Conservation (phyloP, 2,113 vertebrate genomes). For the Lipophrys pholis region DNA sequence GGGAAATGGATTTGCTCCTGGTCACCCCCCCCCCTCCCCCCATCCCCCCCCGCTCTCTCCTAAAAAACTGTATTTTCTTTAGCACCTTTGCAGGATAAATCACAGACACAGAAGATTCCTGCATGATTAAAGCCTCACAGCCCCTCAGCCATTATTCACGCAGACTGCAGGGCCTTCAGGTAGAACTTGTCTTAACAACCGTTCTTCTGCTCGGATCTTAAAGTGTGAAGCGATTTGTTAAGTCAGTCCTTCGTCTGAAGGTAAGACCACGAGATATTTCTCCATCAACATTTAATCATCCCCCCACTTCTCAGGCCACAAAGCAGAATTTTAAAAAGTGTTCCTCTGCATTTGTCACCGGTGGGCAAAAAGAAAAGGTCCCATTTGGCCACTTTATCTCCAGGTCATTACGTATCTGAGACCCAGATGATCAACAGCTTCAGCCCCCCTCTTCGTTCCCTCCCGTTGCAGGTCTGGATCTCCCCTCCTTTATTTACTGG, state of each 20-base stretch:
- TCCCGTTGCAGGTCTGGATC: constrained; percentile 76
- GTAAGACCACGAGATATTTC: constrained; percentile 66
- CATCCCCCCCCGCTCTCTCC: constrained; percentile 20
- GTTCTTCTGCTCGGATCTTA: constrained; percentile 41
- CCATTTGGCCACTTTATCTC: constrained; percentile 87
- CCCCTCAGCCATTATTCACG: constrained; percentile 56
- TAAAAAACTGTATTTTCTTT: constrained; percentile 48
- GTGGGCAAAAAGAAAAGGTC: constrained; percentile 76
- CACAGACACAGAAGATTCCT: constrained; percentile 49
- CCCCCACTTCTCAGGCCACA: constrained; percentile 74
- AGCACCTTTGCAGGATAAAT: constrained; percentile 58
- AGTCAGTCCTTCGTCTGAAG: constrained; percentile 36
- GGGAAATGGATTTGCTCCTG: constrained; percentile 66
- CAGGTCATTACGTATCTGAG: constrained; percentile 86
- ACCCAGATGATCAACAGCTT: constrained; percentile 83
- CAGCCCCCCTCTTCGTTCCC: constrained; percentile 67
- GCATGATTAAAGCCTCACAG: constrained; percentile 61
- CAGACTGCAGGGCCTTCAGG: constrained; percentile 48
- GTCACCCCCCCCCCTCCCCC: constrained; percentile 43
- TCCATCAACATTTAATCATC: constrained; percentile 88
- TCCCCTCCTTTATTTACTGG: constrained; percentile 88
- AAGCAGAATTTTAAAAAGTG: constrained; percentile 80
- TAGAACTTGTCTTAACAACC: constrained; percentile 18
- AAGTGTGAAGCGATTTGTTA: constrained; percentile 74
- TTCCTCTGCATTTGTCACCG: constrained; percentile 83